Base-by-base conservation (phyloP, 2,113 vertebrate genomes). In the Halichoeres trimaculatus region DNA sequence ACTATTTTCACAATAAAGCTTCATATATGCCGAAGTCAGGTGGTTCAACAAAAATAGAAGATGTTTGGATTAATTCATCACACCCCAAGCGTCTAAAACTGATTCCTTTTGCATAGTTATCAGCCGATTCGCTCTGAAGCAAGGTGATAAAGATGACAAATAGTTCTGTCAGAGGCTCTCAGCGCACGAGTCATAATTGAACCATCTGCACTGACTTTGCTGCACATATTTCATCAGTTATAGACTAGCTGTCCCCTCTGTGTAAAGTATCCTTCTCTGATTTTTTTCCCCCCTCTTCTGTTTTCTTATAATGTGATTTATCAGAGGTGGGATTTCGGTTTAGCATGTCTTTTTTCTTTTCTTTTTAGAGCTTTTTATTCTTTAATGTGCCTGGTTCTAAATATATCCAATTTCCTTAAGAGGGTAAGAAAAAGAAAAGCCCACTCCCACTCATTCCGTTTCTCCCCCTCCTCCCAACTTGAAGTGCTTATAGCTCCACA, bases 331-430 rank as follows among this genome's bases (percentile, higher is more conserved):
- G 86, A 84, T 89, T 86, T 73, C 4, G 14, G 35, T 83, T 59
- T 80, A 79, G 30, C 35, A 43, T 36, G 34, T 54, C 54, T 55
- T 68, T 50, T 76, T 65, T 38, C 17, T 36, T 41, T 36, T 43
- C n/a, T 56, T 65, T 17, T 52, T 14, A 65, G 72, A 67, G 70
- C n/a, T 68, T 81, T n/a, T 83, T 82, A 82, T 77, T 76, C 83
- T 90, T 88, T 88, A 86, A 88, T 83, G 79, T 88, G 70, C 76
- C 73, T 74, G 74, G 81, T 89, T 93, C 90, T 92, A 92, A 91
- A 92, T 88, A 89, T 90, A 92, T 88, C 86, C 74, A 73, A 56
- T 84, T 91, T 92, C 84, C 88, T 92, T 89, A 88, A 86, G 81
- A 89, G 78, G 68, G 78, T 62, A 51, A 30, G 22, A 41, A 43